A percentile compares a stretch with the other conserved stretches of the same genome.
These are phyloP conservation scores for Austrolebias charrua DNA, from an alignment of 2,797 vertebrate species.

Conservation along the genomic window DNA sequence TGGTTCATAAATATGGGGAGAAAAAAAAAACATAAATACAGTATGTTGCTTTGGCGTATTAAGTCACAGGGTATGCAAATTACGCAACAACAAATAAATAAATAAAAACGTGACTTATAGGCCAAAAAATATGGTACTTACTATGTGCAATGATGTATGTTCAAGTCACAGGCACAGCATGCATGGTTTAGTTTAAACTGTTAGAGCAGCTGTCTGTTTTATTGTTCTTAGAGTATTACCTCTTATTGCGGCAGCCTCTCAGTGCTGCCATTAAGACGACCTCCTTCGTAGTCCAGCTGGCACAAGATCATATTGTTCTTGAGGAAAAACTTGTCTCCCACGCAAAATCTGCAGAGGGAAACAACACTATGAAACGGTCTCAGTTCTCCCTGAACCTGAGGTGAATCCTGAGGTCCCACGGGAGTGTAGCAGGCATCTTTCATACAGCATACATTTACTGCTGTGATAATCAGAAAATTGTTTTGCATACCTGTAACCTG, in stretches of 20 bases:
- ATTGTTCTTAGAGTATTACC: constrained; percentile 58
- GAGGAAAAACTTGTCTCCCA: constrained; percentile 97
- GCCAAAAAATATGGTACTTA: not conserved
- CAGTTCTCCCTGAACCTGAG: constrained; percentile 30
- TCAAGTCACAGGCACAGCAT: constrained; percentile 43
- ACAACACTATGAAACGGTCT: constrained; percentile 58
- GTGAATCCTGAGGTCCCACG: constrained; percentile 49
- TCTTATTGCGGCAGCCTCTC: constrained; percentile 87
- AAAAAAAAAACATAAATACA: no score
- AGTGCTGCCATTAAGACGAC: constrained; percentile 88
- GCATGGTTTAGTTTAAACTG: constrained; percentile 53
- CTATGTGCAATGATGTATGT: constrained; percentile 10
- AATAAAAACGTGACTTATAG: no score
- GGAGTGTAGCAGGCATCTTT: constrained; percentile 52
- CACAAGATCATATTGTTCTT: constrained; percentile 99
- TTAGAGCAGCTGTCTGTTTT: constrained; percentile 51
- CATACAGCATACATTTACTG: constrained; percentile 27
- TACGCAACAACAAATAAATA: no score
- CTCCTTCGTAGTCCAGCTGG: constrained; percentile 97
- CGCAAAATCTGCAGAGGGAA: constrained; percentile 87
- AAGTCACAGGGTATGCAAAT: no score
- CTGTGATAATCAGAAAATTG: constrained; percentile 55
- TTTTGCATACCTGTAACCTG: constrained; percentile 51
- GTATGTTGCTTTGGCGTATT: no score
- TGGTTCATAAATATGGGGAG: no score